A percentile compares a stretch with the other conserved stretches of the same genome.
These are phyloP conservation scores for Drosophila takahashii DNA, from an alignment of 1,140 invertebrate genomes.

Conservation along the genomic window DNA sequence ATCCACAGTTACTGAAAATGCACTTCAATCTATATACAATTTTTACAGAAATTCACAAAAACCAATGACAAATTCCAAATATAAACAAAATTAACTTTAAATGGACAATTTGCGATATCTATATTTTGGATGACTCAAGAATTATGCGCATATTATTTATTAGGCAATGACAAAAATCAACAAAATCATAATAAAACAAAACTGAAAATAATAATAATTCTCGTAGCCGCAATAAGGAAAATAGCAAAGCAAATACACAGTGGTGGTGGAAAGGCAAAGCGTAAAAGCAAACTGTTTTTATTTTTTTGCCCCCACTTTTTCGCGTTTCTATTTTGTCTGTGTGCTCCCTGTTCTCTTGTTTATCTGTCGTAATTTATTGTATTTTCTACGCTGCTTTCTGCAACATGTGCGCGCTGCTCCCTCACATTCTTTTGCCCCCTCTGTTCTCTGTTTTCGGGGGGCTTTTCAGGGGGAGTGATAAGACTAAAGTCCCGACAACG, in stretches of 20 bases:
- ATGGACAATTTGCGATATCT: background rate
- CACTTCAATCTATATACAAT: too few species aligned
- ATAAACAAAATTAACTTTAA: background rate
- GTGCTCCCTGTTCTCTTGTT: slow-evolving; percentile 11
- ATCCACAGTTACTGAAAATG: too few species aligned
- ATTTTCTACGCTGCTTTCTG: slow-evolving; percentile 36
- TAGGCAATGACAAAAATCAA: background rate
- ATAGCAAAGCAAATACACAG: slow-evolving; percentile 4
- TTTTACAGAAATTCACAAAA: too few species aligned
- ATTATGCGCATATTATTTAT: slow-evolving; percentile 22
- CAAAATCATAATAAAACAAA: slow-evolving; percentile 22
- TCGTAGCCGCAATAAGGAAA: slow-evolving; percentile 1
- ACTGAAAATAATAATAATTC: slow-evolving; percentile 24
- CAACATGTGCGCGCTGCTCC: slow-evolving; percentile 31
- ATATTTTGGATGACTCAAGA: slow-evolving; percentile 13
- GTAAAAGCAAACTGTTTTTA: slow-evolving; percentile 4
- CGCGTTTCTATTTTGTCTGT: slow-evolving; percentile 21
- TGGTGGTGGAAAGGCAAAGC: slow-evolving; percentile 1
- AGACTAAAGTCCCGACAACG: slow-evolving; percentile 8
- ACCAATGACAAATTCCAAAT: background rate
- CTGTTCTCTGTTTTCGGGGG: slow-evolving; percentile 5
- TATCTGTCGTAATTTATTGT: slow-evolving; percentile 43
- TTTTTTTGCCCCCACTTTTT: background rate
- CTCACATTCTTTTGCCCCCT: background rate
- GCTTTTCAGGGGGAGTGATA: slow-evolving; percentile 13